Evolutionary conservation across 1,140 invertebrate genomes (phyloP), one percentile per base, ranked within the genome.

Genomic region (Cyphomyrmex costatus): DNA sequence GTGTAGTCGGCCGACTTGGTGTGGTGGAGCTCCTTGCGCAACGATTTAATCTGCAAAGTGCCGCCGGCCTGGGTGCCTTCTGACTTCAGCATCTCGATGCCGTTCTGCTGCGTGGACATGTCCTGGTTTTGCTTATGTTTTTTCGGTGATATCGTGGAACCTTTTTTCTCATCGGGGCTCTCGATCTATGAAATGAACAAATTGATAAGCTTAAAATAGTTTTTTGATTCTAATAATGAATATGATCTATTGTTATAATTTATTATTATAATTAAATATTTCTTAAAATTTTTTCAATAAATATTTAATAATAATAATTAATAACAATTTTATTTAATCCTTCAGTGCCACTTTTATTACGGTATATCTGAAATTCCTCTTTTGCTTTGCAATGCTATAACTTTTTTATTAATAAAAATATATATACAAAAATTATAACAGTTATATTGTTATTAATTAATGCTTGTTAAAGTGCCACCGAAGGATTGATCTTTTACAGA

Each of bases 31-130:
- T 96, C 97, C 92, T 96, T 97, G 78, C 97, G 95, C 5, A 96
- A 96, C 12, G 96, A 96, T 33, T 96, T 96, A 53, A 92, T 93
- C 36, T 93, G 93, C 30, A 97, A 93, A 0, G 97, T 97, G 3
- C 97, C 97, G 27, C 97, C 97, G 0, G 97, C 97, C 93, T 98
- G 97, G 0, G 97, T 97, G 5, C 97, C 97, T 95, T 98, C 97
- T 5, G 97, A 98, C 94, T 98, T 98, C 2, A 96, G 94, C 33
- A 96, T 93, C 82, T 95, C 94, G 24, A 88, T 92, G 27, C 93
- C 94, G 85, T 96, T 96, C 86, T 96, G 95, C 86, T 96, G 95
- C 63, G 95, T 96, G 85, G 95, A 92, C 85, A 95, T 93, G 83
- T 96, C 96, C 86, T 96, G 96, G 66, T 92, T 95, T 87, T 90